Percentiles rank a stretch among this genome's conserved stretches.
These are phyloP conservation scores for Idaea aversata DNA, from an alignment of 2,888 invertebrate species.

Conservation along the genomic window DNA sequence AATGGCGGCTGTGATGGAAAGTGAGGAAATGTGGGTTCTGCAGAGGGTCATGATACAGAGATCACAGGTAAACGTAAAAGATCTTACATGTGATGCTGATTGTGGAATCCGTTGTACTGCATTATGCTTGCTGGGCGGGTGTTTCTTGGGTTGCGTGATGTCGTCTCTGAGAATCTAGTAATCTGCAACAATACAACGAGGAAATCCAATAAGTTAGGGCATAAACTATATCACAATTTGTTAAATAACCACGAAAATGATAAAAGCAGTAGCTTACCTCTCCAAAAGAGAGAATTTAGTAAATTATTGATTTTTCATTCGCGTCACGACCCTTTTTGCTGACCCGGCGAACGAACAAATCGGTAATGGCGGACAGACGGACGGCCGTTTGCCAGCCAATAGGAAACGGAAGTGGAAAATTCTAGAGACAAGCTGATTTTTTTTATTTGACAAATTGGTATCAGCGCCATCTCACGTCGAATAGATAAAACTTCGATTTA, in stretches of 20 bases:
- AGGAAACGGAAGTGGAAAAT: conserved; percentile 47
- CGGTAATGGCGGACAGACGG: conserved; percentile 69
- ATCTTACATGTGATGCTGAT: conserved; percentile 76
- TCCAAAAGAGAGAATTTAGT: conserved; percentile 73
- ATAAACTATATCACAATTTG: conserved; percentile 7
- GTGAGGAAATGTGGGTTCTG: conserved; percentile 24
- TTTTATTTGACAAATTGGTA: neutral
- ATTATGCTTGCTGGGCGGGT: conserved; percentile 46
- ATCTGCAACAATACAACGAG: conserved; percentile 58
- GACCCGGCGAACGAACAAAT: conserved; percentile 83
- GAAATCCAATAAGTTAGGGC: conserved; percentile 9
- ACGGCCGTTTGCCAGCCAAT: conserved; percentile 8
- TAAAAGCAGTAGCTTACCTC: conserved; percentile 57
- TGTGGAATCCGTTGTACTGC: conserved; percentile 78
- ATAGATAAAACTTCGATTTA: neutral
- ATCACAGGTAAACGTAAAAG: conserved; percentile 15
- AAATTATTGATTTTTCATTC: conserved; percentile 61
- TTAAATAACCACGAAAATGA: conserved; percentile 9
- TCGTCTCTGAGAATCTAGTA: conserved; percentile 55
- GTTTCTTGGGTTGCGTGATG: conserved; percentile 55
- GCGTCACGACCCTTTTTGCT: conserved; percentile 56
- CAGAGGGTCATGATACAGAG: conserved; percentile 3
- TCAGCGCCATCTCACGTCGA: neutral
- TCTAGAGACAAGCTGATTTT: conserved; percentile 13
- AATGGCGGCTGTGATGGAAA: conserved; percentile 66